Conservation (phyloP, 2,888 invertebrate species). For the Tipula lateralis region DNA sequence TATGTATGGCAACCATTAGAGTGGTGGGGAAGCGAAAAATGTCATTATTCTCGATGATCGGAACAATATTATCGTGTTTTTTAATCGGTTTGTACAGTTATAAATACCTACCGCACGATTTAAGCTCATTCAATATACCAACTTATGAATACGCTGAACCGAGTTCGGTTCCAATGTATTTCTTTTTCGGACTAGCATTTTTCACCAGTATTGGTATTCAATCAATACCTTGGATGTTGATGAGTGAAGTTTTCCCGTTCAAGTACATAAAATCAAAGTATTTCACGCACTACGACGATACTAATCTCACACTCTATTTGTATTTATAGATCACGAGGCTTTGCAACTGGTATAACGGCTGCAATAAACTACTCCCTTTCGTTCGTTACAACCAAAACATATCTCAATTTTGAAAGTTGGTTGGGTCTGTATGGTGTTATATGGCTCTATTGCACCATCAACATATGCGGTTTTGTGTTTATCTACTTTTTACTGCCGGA, state of each 20-base stretch:
- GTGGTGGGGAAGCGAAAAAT: constrained; percentile 52
- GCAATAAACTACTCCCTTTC: constrained; percentile 53
- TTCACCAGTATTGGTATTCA: constrained; percentile 41
- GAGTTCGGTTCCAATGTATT: constrained; percentile 42
- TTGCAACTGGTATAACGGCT: constrained; percentile 47
- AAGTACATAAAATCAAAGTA: constrained; percentile 45
- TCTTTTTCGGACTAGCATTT: constrained; percentile 35
- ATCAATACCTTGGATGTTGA: constrained; percentile 54
- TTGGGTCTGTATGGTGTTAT: constrained; percentile 52
- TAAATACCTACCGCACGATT: constrained; percentile 43
- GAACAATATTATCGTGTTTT: constrained; percentile 47
- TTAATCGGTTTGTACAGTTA: constrained; percentile 50
- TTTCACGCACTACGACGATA: not conserved
- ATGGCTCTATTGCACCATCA: constrained; percentile 51
- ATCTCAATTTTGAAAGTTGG: constrained; percentile 50
- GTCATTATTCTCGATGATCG: constrained; percentile 49
- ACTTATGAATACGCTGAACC: not conserved
- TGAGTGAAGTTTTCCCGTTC: constrained; percentile 57
- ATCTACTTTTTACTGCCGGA: constrained; percentile 55
- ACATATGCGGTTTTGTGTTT: constrained; percentile 47
- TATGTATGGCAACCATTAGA: constrained; percentile 49
- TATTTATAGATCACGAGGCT: constrained; percentile 35
- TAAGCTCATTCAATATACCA: constrained; percentile 49
- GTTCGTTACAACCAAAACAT: constrained; percentile 54
- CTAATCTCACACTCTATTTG: not conserved